Base-by-base conservation (phyloP, 2,113 vertebrate genomes). In the Laticauda laticaudata region DNA sequence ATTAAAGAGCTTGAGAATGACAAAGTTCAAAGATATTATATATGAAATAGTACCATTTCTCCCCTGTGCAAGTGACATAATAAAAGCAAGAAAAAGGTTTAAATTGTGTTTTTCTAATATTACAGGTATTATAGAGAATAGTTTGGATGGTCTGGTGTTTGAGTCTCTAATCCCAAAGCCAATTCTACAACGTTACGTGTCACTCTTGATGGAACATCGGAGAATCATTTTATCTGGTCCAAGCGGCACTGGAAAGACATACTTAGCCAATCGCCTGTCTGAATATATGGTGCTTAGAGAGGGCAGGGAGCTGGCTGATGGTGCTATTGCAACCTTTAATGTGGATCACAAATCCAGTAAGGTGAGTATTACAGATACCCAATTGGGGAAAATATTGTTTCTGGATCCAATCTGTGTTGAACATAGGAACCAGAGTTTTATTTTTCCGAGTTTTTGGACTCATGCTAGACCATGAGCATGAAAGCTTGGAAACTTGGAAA, bases 311-410 rank as follows among this genome's bases (percentile, higher is more conserved):
- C 92, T 98, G 95, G 97, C 98, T 0, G 98, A 99, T 0, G 98
- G 98, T n/a, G 95, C 98, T 51, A 98, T 99, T 0, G 98, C 98
- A 94, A 99, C 99, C 53, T 99, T 99, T 96, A 99, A 99, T 0
- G 99, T 99, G 57, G 99, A 99, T 96, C 99, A 99, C 94, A 99
- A 99, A 96, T 99, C 99, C 95, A 99, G 99, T 97, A 99, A 99
- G 98, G 99, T 99, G 93, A 97, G 97, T 21, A 43, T 10, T 21
- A 0, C 0, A 24, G 6, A 51, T 29, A 57, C 7, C 23, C 0
- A 5, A 15, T 54, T 56, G 1, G 9, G 1, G 3, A 43, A 9
- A 0, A 34, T 5, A 55, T 10, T 59, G 26, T 45, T 56, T 2
- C 43, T 0, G 0, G 29, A 69, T 69, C 64, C 29, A n/a, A 69